Evolutionary conservation across 2,113 vertebrate genomes (phyloP), one percentile per base, ranked within the genome.

Genomic region (Aegotheles bennettii): DNA sequence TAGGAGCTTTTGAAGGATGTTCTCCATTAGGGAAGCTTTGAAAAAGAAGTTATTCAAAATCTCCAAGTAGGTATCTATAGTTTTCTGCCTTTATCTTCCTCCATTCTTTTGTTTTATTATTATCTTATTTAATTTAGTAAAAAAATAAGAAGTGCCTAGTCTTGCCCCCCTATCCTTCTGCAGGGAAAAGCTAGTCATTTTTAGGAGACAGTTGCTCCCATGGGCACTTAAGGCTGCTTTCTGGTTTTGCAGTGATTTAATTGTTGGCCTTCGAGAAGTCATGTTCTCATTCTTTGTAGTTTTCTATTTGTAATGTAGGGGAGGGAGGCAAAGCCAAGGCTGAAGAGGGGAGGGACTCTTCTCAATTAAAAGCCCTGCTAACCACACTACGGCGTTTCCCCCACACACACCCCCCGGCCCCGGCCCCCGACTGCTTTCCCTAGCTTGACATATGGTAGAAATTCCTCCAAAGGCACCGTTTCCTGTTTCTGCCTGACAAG

Each of bases 401-500:
- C 2, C 59, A 4, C 28, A 26, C 23, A 51, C 57, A 17, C 48
- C 0, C 65, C 68, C 83, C 3, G 1, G 57, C 65, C 86, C 68
- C 0, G 33, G 87, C 91, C 94, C 56, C 89, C 2, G 6, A 68
- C 89, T 91, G 89, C 86, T 87, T 84, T 91, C 45, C 43, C 48
- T 68, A 36, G 80, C 65, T 67, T 93, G 82, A 95, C 96, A 96
- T 95, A 94, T 94, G 95, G 94, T 95, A 87, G 75, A 88, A 95
- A 96, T 96, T 96, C 92, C 74, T 96, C 85, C 69, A 50, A 92
- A 96, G 92, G 83, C 93, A 87, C 47, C 7, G 0, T 90, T 97
- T 97, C 95, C 94, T 96, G 83, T 94, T 95, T 92, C 94, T 95
- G 90, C 88, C 92, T 93, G 88, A 96, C 94, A 92, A 84, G 64